phyloP scores from a whole-genome alignment of 2,888 invertebrate genomes.

The Pristionchus maxplancki region DNA sequence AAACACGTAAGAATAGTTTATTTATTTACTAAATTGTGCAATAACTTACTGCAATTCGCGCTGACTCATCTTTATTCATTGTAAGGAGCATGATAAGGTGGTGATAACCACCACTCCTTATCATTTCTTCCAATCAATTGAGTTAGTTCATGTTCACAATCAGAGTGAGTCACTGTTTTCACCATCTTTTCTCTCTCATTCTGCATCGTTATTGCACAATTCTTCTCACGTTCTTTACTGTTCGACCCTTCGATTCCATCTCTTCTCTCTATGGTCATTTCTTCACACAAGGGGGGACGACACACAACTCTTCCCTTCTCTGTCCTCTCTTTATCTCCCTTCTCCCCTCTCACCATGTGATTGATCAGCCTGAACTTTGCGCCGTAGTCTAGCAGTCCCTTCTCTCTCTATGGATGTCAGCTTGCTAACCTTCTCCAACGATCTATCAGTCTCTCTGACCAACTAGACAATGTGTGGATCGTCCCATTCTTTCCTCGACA shows the following conservation, averaged over 20 bases:
- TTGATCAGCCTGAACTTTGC: neutral
- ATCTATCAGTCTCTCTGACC: neutral
- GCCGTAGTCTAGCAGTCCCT: neutral
- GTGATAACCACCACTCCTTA: neutral
- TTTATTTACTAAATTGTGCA: neutral
- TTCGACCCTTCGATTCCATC: neutral
- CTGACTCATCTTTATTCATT: neutral
- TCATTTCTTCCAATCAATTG: conserved; percentile 14
- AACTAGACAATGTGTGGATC: neutral
- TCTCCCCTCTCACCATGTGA: neutral
- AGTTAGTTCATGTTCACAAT: conserved; percentile 24
- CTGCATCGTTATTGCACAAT: neutral
- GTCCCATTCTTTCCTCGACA: neutral
- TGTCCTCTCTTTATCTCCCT: neutral
- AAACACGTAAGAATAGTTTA: too few relatives aligned
- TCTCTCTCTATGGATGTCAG: neutral
- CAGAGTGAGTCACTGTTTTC: conserved; percentile 18
- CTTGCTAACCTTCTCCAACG: neutral
- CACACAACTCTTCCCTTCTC: neutral
- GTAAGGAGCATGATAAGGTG: neutral
- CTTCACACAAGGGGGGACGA: neutral
- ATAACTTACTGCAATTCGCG: neutral
- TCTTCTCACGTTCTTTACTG: neutral
- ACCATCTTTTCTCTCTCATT: neutral
- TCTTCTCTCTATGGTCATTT: neutral